Evolutionary conservation across 2,797 vertebrate genomes (phyloP).

Genomic region (Paedocypris micromegethes): DNA sequence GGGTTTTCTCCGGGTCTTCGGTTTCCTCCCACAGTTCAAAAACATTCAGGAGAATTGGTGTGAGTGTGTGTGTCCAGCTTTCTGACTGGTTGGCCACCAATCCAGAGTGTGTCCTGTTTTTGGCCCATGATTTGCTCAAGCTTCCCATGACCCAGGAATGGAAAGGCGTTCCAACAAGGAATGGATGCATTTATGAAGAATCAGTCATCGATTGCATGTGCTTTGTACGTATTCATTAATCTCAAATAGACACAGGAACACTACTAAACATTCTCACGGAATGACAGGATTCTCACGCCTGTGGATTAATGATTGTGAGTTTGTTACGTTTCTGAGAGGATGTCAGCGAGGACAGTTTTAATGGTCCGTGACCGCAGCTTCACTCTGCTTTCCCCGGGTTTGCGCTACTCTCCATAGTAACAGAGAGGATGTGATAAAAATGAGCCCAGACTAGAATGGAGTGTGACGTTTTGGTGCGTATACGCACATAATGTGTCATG

Average conservation of each 20-base stretch:
- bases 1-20: too few species aligned
- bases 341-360: constrained; percentile 4
- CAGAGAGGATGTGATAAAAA: neutral
- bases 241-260: neutral
- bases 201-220: too few species aligned
- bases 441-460: neutral
- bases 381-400: constrained; percentile 4
- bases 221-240: too few species aligned
- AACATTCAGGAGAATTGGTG: too few species aligned
- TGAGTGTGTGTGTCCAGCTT: too few species aligned
- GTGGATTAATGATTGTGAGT: neutral
- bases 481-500: neutral
- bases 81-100: too few species aligned
- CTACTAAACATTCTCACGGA: constrained; percentile 7
- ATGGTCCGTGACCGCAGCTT: constrained; percentile 6
- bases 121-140: too few species aligned
- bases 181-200: too few species aligned
- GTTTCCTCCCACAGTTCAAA: too few species aligned
- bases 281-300: neutral
- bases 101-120: too few species aligned
- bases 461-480: constrained; percentile 6
- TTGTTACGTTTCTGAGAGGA: neutral
- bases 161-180: too few species aligned
- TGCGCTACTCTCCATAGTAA: constrained; percentile 8
- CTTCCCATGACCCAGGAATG: too few species aligned